Evolutionary conservation across 2,113 vertebrate species (phyloP).

Genomic region (Sakesphorus luctuosus): DNA sequence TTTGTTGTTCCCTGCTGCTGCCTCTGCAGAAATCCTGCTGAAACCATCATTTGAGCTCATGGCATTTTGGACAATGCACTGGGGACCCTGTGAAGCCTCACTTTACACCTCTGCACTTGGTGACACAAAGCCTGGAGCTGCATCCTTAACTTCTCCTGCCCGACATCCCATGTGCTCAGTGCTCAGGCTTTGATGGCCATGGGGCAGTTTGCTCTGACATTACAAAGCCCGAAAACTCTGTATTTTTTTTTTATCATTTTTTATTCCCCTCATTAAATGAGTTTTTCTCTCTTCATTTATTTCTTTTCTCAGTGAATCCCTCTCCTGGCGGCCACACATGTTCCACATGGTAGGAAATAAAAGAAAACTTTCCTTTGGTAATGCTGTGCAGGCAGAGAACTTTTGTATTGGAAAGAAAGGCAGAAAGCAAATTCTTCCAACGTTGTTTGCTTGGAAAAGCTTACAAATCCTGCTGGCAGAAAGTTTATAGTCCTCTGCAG

Average conservation of each 20-base stretch:
- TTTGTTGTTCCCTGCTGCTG: not conserved
- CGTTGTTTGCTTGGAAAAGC: not conserved
- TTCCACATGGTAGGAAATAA: not conserved
- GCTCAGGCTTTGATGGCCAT: not conserved
- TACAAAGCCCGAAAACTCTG: not conserved
- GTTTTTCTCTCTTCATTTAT: not conserved
- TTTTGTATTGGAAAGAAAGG: not conserved
- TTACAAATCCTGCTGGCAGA: not conserved
- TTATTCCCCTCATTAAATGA: not conserved
- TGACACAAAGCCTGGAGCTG: not conserved
- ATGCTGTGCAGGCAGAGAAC: not conserved
- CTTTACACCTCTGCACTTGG: not conserved
- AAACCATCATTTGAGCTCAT: not conserved
- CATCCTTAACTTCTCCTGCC: not conserved
- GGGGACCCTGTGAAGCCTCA: not conserved
- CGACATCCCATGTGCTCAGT: not conserved
- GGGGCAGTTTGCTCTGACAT: not conserved
- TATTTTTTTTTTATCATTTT: not conserved
- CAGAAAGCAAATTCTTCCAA: not conserved
- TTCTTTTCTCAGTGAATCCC: not conserved
- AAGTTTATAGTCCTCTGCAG: slow-evolving; percentile 27
- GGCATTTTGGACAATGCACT: not conserved
- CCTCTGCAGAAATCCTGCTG: not conserved
- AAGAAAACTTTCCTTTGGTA: not conserved
- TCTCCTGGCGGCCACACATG: not conserved